These are phyloP conservation scores for Alviniconcha strummeri DNA, from an alignment of 2,888 invertebrate species.

Conservation along the genomic window DNA sequence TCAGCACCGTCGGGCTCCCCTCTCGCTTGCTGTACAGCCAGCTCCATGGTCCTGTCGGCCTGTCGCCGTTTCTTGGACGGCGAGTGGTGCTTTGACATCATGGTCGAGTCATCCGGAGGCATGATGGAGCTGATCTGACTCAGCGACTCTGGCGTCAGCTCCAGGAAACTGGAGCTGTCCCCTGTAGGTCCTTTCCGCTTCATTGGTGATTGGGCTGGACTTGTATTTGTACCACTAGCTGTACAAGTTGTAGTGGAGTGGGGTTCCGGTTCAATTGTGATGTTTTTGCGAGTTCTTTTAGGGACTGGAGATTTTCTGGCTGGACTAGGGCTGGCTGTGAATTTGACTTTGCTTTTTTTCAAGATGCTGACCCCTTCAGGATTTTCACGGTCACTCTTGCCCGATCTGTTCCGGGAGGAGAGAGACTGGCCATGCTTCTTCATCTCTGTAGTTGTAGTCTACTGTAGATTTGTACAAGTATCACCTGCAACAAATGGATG, in stretches of 20 bases:
- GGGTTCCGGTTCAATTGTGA: not conserved
- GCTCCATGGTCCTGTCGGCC: conserved; percentile 61
- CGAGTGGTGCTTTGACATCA: conserved; percentile 45
- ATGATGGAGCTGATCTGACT: conserved; percentile 65
- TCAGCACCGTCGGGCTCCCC: conserved; percentile 69
- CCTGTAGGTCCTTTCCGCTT: conserved; percentile 8
- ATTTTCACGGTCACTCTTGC: conserved; percentile 50
- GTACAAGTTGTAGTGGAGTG: not conserved
- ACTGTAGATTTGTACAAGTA: too few species aligned
- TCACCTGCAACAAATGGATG: too few species aligned
- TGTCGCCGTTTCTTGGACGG: conserved; percentile 40
- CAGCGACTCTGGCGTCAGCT: conserved; percentile 57
- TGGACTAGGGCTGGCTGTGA: conserved; percentile 43
- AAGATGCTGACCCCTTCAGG: conserved; percentile 62
- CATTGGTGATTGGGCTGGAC: not conserved
- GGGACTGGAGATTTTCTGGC: conserved; percentile 45
- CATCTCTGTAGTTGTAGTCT: too few species aligned
- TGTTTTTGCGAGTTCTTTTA: conserved; percentile 44
- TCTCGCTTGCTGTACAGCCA: conserved; percentile 62
- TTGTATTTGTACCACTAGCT: not conserved
- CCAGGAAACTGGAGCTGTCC: conserved; percentile 26
- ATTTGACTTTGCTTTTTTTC: conserved; percentile 46
- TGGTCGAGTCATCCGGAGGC: conserved; percentile 54
- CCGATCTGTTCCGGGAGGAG: conserved; percentile 31
- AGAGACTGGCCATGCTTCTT: not conserved